Conservation (phyloP, 2,888 invertebrate species). For the Drosophila histrio region DNA sequence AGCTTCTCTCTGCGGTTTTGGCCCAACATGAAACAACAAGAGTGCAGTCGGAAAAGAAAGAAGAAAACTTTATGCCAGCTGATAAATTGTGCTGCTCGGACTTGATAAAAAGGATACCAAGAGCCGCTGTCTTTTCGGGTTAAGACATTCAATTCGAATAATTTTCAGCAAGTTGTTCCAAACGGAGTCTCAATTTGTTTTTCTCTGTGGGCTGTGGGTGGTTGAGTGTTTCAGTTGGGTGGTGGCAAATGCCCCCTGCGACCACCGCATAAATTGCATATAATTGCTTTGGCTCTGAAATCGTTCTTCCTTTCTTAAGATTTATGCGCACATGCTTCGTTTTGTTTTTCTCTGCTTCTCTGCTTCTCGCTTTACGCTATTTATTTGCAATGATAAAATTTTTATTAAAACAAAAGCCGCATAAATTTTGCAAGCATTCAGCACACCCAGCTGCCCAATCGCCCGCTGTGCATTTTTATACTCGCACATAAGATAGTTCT, state of each 20-base stretch:
- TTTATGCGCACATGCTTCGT: conserved; percentile 73
- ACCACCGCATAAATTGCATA: conserved; percentile 82
- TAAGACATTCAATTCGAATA: conserved; percentile 76
- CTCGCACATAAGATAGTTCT: background rate
- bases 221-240: background rate
- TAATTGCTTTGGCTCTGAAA: conserved; percentile 74
- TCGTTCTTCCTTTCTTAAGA: conserved; percentile 51
- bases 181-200: conserved; percentile 47
- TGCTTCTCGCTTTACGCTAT: conserved; percentile 39
- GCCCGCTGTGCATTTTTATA: conserved; percentile 50
- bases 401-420: conserved; percentile 80
- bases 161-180: conserved; percentile 60
- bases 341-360: conserved; percentile 24
- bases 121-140: conserved; percentile 43
- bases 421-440: conserved; percentile 62
- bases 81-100: conserved; percentile 70
- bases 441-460: conserved; percentile 45
- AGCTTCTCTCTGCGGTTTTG: conserved; percentile 13
- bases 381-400: conserved; percentile 77
- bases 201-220: conserved; percentile 23
- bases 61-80: conserved; percentile 75
- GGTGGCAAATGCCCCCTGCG: conserved; percentile 1
- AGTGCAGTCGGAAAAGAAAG: conserved; percentile 37
- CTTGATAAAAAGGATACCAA: conserved; percentile 73
- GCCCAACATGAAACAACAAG: conserved; percentile 29